Evolutionary conservation across 2,888 invertebrate species (phyloP).

Genomic region (Schizaphis graminum): DNA sequence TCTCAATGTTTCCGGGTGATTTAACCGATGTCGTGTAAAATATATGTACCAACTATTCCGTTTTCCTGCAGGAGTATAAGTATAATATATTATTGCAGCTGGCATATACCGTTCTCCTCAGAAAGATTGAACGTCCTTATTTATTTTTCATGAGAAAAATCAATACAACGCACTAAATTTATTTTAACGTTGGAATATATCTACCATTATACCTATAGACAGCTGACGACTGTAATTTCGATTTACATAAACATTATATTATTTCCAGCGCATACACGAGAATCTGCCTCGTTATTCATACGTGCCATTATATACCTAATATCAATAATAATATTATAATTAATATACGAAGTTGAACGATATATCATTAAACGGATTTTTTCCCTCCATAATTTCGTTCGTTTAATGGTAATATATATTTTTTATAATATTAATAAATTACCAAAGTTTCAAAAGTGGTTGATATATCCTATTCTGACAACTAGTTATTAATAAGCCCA

Average conservation of each 20-base stretch:
- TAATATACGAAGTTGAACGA: conserved; percentile 22
- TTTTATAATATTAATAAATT: conserved; percentile 40
- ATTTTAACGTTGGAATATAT: conserved; percentile 5
- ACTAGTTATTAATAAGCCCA: conserved; percentile 48
- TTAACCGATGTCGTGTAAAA: conserved; percentile 20
- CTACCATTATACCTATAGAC: background rate
- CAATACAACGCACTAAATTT: conserved; percentile 34
- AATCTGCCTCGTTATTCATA: background rate
- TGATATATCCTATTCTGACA: background rate
- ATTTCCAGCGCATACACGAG: background rate
- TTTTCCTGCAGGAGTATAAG: background rate
- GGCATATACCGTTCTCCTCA: background rate
- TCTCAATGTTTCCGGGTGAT: conserved; percentile 5
- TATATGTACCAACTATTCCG: conserved; percentile 5
- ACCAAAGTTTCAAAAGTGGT: conserved; percentile 27
- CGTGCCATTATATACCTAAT: background rate
- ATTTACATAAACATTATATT: conserved; percentile 47
- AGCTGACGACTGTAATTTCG: background rate
- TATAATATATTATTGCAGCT: background rate
- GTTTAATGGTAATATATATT: conserved; percentile 4
- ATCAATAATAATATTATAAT: conserved; percentile 25
- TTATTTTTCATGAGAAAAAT: conserved; percentile 36
- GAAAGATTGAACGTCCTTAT: conserved; percentile 5
- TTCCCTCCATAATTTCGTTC: background rate
- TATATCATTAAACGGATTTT: conserved; percentile 32